These are phyloP conservation scores for Campopleginae sp. DNA, from an alignment of 2,888 invertebrate species.

Conservation along the genomic window DNA sequence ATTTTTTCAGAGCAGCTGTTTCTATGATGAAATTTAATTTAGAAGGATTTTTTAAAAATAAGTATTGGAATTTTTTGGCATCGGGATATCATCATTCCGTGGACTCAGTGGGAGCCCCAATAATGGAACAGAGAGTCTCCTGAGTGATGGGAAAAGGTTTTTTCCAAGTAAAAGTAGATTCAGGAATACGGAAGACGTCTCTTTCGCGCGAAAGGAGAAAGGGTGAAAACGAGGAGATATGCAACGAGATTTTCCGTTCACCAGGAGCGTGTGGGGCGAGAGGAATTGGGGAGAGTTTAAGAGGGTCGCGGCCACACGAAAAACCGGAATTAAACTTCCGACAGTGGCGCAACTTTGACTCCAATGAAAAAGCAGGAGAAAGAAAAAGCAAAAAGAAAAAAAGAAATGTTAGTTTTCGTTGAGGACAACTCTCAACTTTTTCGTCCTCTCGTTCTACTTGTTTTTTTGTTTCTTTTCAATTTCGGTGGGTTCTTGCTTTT, in stretches of 20 bases:
- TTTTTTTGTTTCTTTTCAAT: conserved; percentile 72
- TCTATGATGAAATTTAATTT: neutral
- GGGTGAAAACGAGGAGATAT: conserved; percentile 39
- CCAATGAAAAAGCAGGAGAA: conserved; percentile 71
- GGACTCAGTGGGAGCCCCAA: neutral
- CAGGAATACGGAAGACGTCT: conserved; percentile 30
- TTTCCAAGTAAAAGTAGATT: conserved; percentile 24
- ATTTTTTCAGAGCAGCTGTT: neutral
- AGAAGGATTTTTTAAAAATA: neutral
- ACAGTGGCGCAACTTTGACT: conserved; percentile 77
- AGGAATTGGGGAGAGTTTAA: conserved; percentile 44
- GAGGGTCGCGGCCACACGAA: conserved; percentile 71
- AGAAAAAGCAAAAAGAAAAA: neutral
- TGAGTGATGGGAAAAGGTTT: conserved; percentile 8
- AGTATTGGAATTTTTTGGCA: neutral
- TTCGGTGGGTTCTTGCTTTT: conserved; percentile 51
- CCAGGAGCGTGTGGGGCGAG: conserved; percentile 59
- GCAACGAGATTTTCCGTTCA: conserved; percentile 75
- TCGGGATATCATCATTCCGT: neutral
- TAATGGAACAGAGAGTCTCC: conserved; percentile 19
- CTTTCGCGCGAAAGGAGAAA: conserved; percentile 14
- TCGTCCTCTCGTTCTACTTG: conserved; percentile 63
- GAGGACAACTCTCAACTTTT: conserved; percentile 50
- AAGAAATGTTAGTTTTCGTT: conserved; percentile 62
- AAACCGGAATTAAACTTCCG: conserved; percentile 76